Percentiles rank a stretch among this genome's conserved stretches.
Evolutionary conservation across 1,140 invertebrate species (phyloP).

Genomic region (Brachionus manjavacas): DNA sequence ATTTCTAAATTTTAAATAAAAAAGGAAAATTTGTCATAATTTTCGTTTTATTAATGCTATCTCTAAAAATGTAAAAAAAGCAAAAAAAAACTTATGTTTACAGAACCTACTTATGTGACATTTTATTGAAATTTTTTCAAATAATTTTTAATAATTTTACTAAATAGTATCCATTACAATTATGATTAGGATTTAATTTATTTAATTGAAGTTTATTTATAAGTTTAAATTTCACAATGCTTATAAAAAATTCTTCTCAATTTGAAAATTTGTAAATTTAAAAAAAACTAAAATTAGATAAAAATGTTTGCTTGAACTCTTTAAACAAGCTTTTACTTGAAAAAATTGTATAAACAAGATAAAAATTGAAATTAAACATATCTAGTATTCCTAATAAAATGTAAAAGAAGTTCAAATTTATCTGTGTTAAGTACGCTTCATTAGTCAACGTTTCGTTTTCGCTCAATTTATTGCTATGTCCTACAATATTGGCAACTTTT

Average conservation of each 20-base stretch:
- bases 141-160: too few relatives aligned
- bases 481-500: neutral
- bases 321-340: constrained; percentile 1
- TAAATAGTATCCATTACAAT: too few relatives aligned
- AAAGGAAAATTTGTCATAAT: too few relatives aligned
- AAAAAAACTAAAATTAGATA: neutral
- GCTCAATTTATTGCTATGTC: neutral
- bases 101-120: too few relatives aligned
- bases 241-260: neutral
- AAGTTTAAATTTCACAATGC: neutral
- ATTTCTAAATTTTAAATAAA: too few relatives aligned
- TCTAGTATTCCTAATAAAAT: neutral
- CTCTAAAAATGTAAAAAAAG: too few relatives aligned
- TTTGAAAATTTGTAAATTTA: neutral
- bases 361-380: constrained; percentile 22
- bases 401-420: neutral
- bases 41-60: too few relatives aligned
- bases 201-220: too few relatives aligned
- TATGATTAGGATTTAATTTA: too few relatives aligned
- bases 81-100: too few relatives aligned
- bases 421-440: neutral
- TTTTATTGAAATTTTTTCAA: too few relatives aligned
- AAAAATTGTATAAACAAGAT: constrained; percentile 15
- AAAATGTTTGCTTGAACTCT: constrained; percentile 1
- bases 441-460: neutral